Conservation (phyloP, 2,888 invertebrate genomes). For the Minunthozetes semirufus region DNA sequence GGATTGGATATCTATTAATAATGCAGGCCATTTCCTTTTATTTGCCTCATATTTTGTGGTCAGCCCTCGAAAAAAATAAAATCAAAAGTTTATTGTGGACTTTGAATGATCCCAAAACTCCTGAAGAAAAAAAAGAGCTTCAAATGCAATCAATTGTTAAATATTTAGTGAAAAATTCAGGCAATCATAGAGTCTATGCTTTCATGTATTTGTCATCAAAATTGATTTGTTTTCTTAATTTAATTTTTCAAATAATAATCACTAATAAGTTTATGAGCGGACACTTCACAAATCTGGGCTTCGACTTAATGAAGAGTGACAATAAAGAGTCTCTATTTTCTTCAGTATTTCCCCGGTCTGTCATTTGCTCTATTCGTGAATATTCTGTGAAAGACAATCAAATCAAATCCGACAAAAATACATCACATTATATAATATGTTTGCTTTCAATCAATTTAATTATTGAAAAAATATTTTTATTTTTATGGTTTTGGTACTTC, state of each 20-base stretch:
- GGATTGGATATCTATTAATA: neutral
- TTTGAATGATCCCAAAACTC: neutral
- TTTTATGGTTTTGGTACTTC: slow-evolving; percentile 1
- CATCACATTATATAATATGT: neutral
- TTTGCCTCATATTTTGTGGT: neutral
- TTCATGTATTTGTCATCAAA: neutral
- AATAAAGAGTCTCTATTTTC: neutral
- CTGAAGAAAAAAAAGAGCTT: neutral
- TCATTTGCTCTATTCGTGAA: neutral
- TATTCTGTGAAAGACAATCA: neutral
- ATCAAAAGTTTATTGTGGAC: neutral
- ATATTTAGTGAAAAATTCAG: slow-evolving; percentile 9
- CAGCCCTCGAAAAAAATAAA: neutral
- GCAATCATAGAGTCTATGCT: neutral
- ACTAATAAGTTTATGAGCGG: neutral
- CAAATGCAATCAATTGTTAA: neutral
- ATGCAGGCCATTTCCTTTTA: neutral
- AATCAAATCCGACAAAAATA: neutral
- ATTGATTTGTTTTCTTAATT: neutral
- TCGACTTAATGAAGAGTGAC: neutral
- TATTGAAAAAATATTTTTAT: slow-evolving; percentile 17
- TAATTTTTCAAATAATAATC: slow-evolving; percentile 14
- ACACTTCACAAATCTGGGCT: neutral
- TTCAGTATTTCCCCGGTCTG: neutral
- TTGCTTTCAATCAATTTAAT: neutral